Conservation (phyloP, 2,797 vertebrate species). For the Smutsia gigantea region DNA sequence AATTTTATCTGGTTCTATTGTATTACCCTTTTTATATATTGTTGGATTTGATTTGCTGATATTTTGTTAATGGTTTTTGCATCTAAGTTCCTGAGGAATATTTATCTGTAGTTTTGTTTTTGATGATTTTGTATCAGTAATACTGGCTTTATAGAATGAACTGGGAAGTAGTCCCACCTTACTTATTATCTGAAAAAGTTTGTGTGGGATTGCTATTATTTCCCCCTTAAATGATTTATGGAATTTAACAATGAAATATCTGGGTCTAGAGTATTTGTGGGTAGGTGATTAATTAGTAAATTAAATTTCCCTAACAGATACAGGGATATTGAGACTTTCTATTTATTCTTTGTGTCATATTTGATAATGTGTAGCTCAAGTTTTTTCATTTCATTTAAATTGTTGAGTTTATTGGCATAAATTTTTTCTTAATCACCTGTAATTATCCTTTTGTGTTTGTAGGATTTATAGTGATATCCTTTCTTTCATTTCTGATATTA, state of each 20-base stretch:
- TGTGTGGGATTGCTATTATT: neutral
- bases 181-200: neutral
- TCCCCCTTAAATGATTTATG: neutral
- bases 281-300: slow-evolving; percentile 3
- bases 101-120: neutral
- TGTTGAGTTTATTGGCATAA: neutral
- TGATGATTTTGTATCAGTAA: neutral
- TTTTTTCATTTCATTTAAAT: neutral
- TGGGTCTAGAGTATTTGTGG: neutral
- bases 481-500: neutral
- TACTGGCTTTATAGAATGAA: neutral
- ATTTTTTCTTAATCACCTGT: neutral
- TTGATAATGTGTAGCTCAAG: neutral
- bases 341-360: neutral
- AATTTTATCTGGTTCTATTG: neutral
- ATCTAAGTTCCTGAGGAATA: neutral
- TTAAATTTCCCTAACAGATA: neutral
- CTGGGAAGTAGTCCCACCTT: neutral
- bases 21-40: neutral
- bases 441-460: neutral
- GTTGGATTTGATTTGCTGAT: neutral
- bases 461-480: neutral
- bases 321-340: neutral
- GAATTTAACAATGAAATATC: neutral
- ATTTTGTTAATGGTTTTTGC: slow-evolving; percentile 10